Conservation (phyloP, 2,888 invertebrate genomes). For the Thecocarcelia acutangulata region DNA sequence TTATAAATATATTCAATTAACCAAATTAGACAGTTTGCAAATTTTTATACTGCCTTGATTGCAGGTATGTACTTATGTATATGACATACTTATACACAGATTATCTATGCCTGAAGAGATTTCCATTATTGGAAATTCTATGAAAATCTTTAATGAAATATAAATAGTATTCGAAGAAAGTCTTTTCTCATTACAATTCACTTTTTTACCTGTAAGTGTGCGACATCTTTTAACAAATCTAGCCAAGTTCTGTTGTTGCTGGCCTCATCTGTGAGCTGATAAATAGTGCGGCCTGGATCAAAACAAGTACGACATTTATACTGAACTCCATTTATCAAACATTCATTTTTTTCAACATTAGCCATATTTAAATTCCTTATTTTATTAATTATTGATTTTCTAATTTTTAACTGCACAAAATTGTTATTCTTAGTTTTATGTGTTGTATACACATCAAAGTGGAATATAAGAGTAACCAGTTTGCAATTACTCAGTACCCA, state of each 20-base stretch:
- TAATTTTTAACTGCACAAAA: not conserved
- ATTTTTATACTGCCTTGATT: too few relatives aligned
- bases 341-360: not conserved
- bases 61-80: not conserved
- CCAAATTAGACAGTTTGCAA: too few relatives aligned
- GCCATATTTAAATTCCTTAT: not conserved
- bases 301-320: conserved; percentile 62
- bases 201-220: conserved; percentile 36
- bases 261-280: conserved; percentile 17
- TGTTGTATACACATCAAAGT: conserved; percentile 12
- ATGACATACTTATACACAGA: not conserved
- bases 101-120: not conserved
- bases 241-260: conserved; percentile 29
- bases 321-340: conserved; percentile 52
- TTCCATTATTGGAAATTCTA: too few relatives aligned
- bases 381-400: not conserved
- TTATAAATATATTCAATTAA: too few relatives aligned
- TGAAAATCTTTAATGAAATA: too few relatives aligned
- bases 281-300: conserved; percentile 42
- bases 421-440: not conserved
- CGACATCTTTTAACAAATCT: conserved; percentile 48
- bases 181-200: not conserved
- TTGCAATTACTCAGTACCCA: not conserved
- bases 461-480: not conserved
- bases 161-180: too few relatives aligned